These are phyloP conservation scores for Mesitornis unicolor DNA, from an alignment of 2,113 vertebrate genomes.

Conservation along the genomic window DNA sequence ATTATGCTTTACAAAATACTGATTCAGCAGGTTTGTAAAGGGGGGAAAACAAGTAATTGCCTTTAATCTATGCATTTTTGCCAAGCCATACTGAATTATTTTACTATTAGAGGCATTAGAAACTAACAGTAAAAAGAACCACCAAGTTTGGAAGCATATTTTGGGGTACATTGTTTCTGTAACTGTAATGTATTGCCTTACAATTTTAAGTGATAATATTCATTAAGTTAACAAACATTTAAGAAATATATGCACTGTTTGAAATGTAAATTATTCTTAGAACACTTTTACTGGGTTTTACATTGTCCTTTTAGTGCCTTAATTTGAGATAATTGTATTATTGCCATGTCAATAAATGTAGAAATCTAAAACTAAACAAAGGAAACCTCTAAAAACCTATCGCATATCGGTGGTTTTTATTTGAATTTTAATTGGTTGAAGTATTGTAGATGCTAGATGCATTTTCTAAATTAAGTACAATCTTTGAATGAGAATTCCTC, in stretches of 20 bases:
- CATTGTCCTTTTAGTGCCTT: constrained; percentile 95
- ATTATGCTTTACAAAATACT: constrained; percentile 80
- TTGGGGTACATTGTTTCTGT: constrained; percentile 88
- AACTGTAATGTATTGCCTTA: constrained; percentile 95
- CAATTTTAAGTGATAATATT: constrained; percentile 88
- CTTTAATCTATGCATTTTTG: constrained; percentile 98
- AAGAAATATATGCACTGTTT: constrained; percentile 97
- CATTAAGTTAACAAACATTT: constrained; percentile 94
- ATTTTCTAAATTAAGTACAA: constrained; percentile 80
- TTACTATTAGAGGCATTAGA: constrained; percentile 87
- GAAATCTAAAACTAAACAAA: constrained; percentile 64
- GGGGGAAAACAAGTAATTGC: constrained; percentile 81
- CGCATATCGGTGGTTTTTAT: constrained; percentile 77
- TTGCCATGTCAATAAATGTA: constrained; percentile 85
- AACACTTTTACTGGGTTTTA: constrained; percentile 92
- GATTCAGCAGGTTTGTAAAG: constrained; percentile 76
- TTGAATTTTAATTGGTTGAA: constrained; percentile 71
- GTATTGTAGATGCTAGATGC: constrained; percentile 70
- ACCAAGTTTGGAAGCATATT: constrained; percentile 73
- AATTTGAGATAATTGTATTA: constrained; percentile 89
- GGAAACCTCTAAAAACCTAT: constrained; percentile 57
- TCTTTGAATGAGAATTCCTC: constrained; percentile 78
- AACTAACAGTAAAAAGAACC: constrained; percentile 83
- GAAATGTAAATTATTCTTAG: constrained; percentile 99
- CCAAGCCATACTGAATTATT: constrained; percentile 92